A percentile compares a stretch with the other conserved stretches of the same genome.
Evolutionary conservation across 2,113 vertebrate species (phyloP).

Genomic region (Dolichallabes microphthalmus): DNA sequence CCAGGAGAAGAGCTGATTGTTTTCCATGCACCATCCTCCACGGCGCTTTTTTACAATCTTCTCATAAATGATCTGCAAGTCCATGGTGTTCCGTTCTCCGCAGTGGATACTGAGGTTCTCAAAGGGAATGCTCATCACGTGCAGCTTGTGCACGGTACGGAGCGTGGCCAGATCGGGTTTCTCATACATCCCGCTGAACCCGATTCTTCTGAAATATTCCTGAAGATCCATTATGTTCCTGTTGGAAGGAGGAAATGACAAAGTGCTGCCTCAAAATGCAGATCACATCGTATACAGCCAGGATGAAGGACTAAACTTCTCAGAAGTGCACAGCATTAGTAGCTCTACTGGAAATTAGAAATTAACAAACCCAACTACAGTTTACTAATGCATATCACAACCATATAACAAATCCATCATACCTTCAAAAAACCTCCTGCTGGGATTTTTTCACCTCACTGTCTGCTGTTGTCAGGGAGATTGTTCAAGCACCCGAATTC

Average conservation of each 20-base stretch:
- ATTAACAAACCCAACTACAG: no score
- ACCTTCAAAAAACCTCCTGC: no score
- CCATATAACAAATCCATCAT: no score
- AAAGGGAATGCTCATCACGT: slow-evolving; percentile 76
- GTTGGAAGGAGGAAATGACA: neutral
- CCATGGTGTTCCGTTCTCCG: slow-evolving; percentile 70
- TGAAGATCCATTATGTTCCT: slow-evolving; percentile 73
- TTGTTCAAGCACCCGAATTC: no score
- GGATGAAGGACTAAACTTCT: no score
- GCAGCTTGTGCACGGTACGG: slow-evolving; percentile 71
- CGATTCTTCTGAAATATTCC: slow-evolving; percentile 83
- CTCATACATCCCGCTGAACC: slow-evolving; percentile 66
- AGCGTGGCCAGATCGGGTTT: slow-evolving; percentile 75
- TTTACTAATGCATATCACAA: no score
- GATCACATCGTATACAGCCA: no score
- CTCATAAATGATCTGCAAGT: slow-evolving; percentile 68
- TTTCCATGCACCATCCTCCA: slow-evolving; percentile 86
- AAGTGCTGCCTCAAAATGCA: no score
- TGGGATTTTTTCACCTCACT: no score
- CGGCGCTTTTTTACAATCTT: slow-evolving; percentile 76
- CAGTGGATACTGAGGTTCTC: slow-evolving; percentile 86
- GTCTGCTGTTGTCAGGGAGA: no score
- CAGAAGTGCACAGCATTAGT: no score
- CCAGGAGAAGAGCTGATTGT: slow-evolving; percentile 82
- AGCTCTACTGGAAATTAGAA: no score